Percentiles rank a stretch among this genome's conserved stretches.
Conservation (phyloP, 2,888 invertebrate genomes). For the Mimumesa dahlbomi region DNA sequence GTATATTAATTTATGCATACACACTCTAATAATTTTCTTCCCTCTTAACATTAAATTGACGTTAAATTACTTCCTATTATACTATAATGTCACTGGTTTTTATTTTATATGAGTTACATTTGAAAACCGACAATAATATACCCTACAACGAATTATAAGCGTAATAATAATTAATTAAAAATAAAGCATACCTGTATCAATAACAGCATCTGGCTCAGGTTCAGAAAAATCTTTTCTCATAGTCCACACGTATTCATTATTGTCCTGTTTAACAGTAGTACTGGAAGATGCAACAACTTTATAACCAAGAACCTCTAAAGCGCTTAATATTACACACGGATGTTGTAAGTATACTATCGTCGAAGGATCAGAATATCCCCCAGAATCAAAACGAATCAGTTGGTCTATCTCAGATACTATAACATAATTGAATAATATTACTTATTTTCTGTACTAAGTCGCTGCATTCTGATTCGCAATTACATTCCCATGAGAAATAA, state of each 20-base stretch:
- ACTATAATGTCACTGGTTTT: too few relatives aligned
- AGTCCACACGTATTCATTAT: slow-evolving; percentile 96
- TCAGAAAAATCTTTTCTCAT: slow-evolving; percentile 94
- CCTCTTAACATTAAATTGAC: neutral
- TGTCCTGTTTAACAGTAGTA: slow-evolving; percentile 92
- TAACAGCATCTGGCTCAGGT: slow-evolving; percentile 85
- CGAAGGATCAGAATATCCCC: slow-evolving; percentile 91
- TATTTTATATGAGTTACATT: too few relatives aligned
- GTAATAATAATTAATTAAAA: slow-evolving; percentile 7
- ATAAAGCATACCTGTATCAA: slow-evolving; percentile 71
- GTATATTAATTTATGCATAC: slow-evolving; percentile 2
- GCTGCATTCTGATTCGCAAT: too few relatives aligned
- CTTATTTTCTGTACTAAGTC: too few relatives aligned
- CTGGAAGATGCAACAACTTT: slow-evolving; percentile 94
- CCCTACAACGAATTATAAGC: neutral
- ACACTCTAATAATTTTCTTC: neutral
- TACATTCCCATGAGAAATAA: too few relatives aligned
- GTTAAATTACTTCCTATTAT: neutral
- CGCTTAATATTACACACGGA: slow-evolving; percentile 92
- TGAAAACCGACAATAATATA: too few relatives aligned
- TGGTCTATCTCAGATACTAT: slow-evolving; percentile 90
- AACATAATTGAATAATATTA: slow-evolving; percentile 63
- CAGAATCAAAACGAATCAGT: slow-evolving; percentile 90
- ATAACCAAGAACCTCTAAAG: slow-evolving; percentile 93
- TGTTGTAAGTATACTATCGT: slow-evolving; percentile 93